phyloP scores from a whole-genome alignment of 2,888 invertebrate species.

The Busseola fusca region DNA sequence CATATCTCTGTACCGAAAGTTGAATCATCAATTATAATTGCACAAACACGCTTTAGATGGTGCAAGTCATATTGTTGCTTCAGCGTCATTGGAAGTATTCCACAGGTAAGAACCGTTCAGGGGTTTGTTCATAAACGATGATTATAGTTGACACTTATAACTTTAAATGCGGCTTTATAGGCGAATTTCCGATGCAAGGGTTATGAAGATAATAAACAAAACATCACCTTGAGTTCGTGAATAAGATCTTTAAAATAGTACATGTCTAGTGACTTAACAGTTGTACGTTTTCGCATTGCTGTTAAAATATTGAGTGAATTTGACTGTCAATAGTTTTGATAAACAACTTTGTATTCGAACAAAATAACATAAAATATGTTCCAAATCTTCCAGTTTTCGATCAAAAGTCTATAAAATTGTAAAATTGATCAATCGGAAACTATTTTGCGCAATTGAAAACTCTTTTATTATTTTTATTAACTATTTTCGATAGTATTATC shows the following conservation, averaged over 20 bases:
- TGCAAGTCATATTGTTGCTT: not conserved
- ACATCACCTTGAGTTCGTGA: conserved; percentile 29
- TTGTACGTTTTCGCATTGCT: conserved; percentile 27
- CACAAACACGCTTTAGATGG: not conserved
- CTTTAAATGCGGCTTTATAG: not conserved
- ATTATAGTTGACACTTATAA: not conserved
- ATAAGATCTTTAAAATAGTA: conserved; percentile 33
- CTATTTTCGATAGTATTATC: conserved; percentile 4
- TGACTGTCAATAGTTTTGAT: conserved; percentile 34
- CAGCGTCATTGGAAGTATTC: not conserved
- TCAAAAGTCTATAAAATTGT: conserved; percentile 12
- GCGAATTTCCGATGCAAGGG: not conserved
- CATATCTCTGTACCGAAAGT: not conserved
- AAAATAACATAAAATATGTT: conserved; percentile 24
- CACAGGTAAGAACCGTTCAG: not conserved
- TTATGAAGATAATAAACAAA: not conserved
- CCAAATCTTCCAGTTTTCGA: conserved; percentile 3
- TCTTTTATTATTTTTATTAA: not conserved
- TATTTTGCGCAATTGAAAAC: conserved; percentile 9
- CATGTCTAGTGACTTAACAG: conserved; percentile 27
- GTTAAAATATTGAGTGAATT: conserved; percentile 31
- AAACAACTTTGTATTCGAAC: conserved; percentile 25
- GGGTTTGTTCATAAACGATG: not conserved
- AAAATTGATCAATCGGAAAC: conserved; percentile 6
- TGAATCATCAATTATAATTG: not conserved